Base-by-base conservation (phyloP, 2,888 invertebrate species). In the Noctua fimbriata region DNA sequence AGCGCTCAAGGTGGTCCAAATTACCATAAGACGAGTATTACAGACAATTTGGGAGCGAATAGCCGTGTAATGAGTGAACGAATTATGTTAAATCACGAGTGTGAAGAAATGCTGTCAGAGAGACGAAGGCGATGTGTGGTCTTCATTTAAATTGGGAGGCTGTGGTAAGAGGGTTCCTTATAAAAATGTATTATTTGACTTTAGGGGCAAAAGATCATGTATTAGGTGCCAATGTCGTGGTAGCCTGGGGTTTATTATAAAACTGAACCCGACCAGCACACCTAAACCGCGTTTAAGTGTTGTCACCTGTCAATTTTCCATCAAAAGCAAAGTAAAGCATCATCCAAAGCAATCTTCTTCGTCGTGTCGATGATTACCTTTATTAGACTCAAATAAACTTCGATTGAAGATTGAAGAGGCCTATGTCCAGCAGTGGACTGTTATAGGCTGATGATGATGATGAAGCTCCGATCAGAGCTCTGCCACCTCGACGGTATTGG, bases 31-130 rank as follows among this genome's bases (percentile, higher is more conserved):
- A 81, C 32, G 60, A 74, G 67, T 69, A 76, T 83, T 78, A 80
- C 76, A 83, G 47, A 79, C 78, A 87, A 89, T 89, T 89, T 87
- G 85, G 88, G 52, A 73, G 88, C 76, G 78, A 85, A 88, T 87
- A 75, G 49, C 87, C 89, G 90, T 89, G 90, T 89, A 89, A 89
- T 89, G 85, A 89, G 81, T 44, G 60, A 49, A 72, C 71, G 72
- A 79, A 89, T 89, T 89, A 89, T 79, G 78, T 88, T 79, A 79
- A 83, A 83, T 71, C 70, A 55, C 49, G 79, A 85, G 87, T 87
- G 87, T 87, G 85, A 86, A 76, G 85, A 77, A 78, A 87, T 69
- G 83, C 86, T 76, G 85, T 82, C 88, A 70, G 79, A 69, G 32
- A 67, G 83, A 74, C 72, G 80, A 55, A 71, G 60, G 60, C 32